A percentile compares a stretch with the other conserved stretches of the same genome.
Evolutionary conservation across 2,888 invertebrate species (phyloP).

Genomic region (Pristionchus maxplancki): DNA sequence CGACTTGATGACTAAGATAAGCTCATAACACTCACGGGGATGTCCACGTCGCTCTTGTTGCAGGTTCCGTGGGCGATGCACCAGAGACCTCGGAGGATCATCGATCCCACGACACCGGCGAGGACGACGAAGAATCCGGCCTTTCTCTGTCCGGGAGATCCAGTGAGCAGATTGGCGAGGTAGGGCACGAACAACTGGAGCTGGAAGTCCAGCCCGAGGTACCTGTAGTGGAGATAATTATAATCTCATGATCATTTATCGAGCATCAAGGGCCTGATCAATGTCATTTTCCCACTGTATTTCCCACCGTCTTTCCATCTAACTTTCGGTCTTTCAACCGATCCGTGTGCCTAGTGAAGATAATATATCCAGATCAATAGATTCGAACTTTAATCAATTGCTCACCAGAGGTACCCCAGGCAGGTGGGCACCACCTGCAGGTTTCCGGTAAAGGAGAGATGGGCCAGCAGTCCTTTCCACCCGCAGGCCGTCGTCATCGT

Average conservation of each 20-base stretch:
- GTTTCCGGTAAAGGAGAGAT: slow-evolving; percentile 69
- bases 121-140: slow-evolving; percentile 54
- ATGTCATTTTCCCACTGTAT: too few species aligned
- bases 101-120: slow-evolving; percentile 57
- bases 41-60: slow-evolving; percentile 75
- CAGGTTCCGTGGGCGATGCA: slow-evolving; percentile 69
- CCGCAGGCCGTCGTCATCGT: slow-evolving; percentile 3
- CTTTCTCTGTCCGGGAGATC: slow-evolving; percentile 47
- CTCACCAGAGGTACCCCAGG: slow-evolving; percentile 73
- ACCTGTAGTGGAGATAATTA: slow-evolving; percentile 51
- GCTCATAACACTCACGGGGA: slow-evolving; percentile 62
- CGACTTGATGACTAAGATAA: too few species aligned
- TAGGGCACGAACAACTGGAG: slow-evolving; percentile 70
- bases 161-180: slow-evolving; percentile 64
- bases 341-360: too few species aligned
- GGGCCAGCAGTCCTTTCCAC: neutral
- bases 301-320: too few species aligned
- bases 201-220: slow-evolving; percentile 69
- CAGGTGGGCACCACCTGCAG: slow-evolving; percentile 73
- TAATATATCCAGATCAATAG: too few species aligned
- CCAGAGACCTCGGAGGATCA: slow-evolving; percentile 63
- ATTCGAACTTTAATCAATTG: too few species aligned
- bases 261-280: too few species aligned
- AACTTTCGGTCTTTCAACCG: too few species aligned
- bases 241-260: too few species aligned